Percentiles rank a stretch among this genome's conserved stretches.
These are phyloP conservation scores for Mormyrops attenuatus DNA, from an alignment of 2,797 vertebrate species.

Conservation along the genomic window DNA sequence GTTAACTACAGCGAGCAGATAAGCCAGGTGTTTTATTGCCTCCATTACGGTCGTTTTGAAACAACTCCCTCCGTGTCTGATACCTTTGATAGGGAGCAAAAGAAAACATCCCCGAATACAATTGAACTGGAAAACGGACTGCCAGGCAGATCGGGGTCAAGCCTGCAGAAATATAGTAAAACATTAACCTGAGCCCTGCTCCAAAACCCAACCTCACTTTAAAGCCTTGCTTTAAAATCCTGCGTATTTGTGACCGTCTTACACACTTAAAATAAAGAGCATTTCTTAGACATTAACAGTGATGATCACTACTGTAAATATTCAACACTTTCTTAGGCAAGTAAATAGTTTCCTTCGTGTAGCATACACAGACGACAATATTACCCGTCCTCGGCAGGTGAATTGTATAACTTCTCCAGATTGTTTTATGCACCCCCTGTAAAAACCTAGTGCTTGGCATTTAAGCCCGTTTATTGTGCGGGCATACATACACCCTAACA, in stretches of 20 bases:
- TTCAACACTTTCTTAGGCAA: neutral
- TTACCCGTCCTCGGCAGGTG: neutral
- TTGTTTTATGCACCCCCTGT: neutral
- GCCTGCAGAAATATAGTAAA: neutral
- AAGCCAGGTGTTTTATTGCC: slow-evolving; percentile 25
- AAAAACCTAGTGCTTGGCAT: neutral
- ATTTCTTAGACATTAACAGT: neutral
- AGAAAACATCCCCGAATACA: slow-evolving; percentile 8
- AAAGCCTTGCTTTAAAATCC: neutral
- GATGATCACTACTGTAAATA: neutral
- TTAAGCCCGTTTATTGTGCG: neutral
- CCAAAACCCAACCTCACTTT: neutral
- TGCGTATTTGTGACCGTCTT: neutral
- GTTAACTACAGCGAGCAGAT: slow-evolving; percentile 10
- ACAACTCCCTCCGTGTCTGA: slow-evolving; percentile 7
- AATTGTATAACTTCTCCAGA: neutral
- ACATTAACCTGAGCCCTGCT: neutral
- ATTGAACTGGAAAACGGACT: neutral
- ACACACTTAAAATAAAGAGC: neutral
- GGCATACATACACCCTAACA: neutral
- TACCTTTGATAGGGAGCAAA: slow-evolving; percentile 6
- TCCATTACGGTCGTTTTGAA: neutral
- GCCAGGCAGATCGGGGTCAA: neutral
- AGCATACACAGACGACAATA: neutral
- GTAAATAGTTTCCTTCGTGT: neutral